Evolutionary conservation across 2,888 invertebrate species (phyloP).

Genomic region (Invenusta paracnida): DNA sequence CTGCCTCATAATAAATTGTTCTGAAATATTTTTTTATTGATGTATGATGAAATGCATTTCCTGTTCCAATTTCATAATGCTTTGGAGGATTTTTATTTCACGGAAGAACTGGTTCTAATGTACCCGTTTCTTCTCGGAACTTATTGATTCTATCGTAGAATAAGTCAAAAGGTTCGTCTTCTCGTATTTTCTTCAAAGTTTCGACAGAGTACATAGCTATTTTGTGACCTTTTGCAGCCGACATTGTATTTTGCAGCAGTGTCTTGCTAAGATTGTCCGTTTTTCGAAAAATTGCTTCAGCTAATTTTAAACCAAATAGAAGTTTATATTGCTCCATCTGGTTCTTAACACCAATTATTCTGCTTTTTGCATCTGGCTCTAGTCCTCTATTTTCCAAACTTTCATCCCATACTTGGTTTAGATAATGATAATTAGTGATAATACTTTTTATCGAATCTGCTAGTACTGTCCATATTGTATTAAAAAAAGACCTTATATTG

Average conservation of each 20-base stretch:
- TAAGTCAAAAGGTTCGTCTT: background rate
- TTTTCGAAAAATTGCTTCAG: background rate
- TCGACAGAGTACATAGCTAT: background rate
- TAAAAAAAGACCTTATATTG: conserved; percentile 4
- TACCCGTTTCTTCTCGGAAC: background rate
- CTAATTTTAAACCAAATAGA: background rate
- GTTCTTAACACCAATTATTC: background rate
- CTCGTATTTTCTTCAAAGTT: background rate
- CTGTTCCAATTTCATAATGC: background rate
- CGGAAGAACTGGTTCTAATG: background rate
- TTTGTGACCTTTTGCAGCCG: background rate
- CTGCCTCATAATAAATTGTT: background rate
- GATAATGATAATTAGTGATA: background rate
- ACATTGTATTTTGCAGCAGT: background rate
- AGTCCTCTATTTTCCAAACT: conserved; percentile 23
- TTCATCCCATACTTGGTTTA: conserved; percentile 26
- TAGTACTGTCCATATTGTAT: background rate
- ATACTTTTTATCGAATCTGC: background rate
- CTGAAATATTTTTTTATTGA: background rate
- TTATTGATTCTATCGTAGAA: background rate
- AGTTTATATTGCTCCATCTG: background rate
- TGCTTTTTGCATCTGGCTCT: conserved; percentile 20
- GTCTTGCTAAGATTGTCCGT: background rate
- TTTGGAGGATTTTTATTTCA: background rate
- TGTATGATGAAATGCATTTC: no score